Percentiles rank a stretch among this genome's conserved stretches.
Evolutionary conservation across 2,113 vertebrate species (phyloP).

Genomic region (Rhombomys opimus): DNA sequence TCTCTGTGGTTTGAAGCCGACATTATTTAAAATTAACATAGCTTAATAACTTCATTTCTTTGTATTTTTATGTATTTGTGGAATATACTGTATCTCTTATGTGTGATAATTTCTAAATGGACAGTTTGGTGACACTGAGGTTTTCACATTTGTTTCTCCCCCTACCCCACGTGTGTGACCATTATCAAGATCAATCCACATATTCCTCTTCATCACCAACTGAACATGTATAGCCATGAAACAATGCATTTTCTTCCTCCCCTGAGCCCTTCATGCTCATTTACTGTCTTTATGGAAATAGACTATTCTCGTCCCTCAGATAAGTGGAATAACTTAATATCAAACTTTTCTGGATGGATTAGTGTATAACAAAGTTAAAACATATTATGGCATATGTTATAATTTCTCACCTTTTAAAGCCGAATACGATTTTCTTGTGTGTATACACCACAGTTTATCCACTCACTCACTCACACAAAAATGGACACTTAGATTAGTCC

Average conservation of each 20-base stretch:
- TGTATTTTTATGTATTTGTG: not conserved
- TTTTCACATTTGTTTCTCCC: not conserved
- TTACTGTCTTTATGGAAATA: not conserved
- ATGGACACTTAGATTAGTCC: not conserved
- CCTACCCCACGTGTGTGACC: not conserved
- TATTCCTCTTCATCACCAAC: not conserved
- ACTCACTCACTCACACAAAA: not conserved
- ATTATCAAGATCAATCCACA: not conserved
- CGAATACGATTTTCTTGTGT: not conserved
- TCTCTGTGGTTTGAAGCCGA: not conserved
- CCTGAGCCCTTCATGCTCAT: no score
- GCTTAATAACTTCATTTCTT: not conserved
- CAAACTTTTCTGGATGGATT: not conserved
- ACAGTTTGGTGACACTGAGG: not conserved
- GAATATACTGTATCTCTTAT: not conserved
- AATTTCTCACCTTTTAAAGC: not conserved
- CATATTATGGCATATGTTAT: not conserved
- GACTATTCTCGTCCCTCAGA: not conserved
- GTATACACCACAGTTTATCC: not conserved
- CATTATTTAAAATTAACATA: not conserved
- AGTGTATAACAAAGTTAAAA: not conserved
- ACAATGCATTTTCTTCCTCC: not conserved
- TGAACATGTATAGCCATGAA: not conserved
- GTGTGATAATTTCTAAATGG: not conserved
- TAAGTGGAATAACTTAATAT: not conserved